Conservation (phyloP, 2,113 vertebrate species). For the Podocnemis expansa region DNA sequence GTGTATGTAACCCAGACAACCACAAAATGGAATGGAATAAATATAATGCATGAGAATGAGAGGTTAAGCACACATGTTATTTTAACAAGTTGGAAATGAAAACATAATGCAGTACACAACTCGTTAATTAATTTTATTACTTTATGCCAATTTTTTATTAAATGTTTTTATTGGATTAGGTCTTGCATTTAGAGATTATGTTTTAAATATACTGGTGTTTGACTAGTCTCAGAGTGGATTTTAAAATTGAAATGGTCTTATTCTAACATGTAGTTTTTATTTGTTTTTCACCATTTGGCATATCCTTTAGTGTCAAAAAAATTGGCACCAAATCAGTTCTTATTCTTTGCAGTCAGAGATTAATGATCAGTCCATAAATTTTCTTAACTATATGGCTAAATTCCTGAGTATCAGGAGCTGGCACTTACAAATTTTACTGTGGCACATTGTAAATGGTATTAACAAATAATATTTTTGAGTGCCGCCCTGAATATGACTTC, state of each 20-base stretch:
- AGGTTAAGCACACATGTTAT: conserved; percentile 3
- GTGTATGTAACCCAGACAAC: conserved; percentile 5
- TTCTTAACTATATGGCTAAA: conserved; percentile 53
- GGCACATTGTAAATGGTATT: conserved; percentile 53
- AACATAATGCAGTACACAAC: conserved; percentile 38
- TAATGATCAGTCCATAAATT: conserved; percentile 57
- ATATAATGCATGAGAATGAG: conserved; percentile 1
- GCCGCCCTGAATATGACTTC: neutral
- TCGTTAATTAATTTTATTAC: conserved; percentile 57
- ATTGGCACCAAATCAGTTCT: conserved; percentile 58
- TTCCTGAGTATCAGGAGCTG: conserved; percentile 46
- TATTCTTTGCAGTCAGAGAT: conserved; percentile 49
- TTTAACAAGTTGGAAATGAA: conserved; percentile 61
- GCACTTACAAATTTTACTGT: conserved; percentile 51
- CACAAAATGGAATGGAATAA: conserved; percentile 29
- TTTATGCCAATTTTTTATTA: conserved; percentile 53
- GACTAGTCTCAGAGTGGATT: conserved; percentile 50
- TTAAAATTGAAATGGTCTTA: conserved; percentile 55
- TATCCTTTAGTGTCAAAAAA: conserved; percentile 26
- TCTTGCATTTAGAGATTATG: conserved; percentile 49
- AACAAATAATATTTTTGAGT: conserved; percentile 41
- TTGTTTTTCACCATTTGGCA: conserved; percentile 46
- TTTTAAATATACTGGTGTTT: conserved; percentile 31
- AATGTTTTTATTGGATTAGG: conserved; percentile 51
- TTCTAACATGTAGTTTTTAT: conserved; percentile 50